These are phyloP conservation scores for Brachionus rubens DNA, from an alignment of 1,140 invertebrate species.

Conservation along the genomic window DNA sequence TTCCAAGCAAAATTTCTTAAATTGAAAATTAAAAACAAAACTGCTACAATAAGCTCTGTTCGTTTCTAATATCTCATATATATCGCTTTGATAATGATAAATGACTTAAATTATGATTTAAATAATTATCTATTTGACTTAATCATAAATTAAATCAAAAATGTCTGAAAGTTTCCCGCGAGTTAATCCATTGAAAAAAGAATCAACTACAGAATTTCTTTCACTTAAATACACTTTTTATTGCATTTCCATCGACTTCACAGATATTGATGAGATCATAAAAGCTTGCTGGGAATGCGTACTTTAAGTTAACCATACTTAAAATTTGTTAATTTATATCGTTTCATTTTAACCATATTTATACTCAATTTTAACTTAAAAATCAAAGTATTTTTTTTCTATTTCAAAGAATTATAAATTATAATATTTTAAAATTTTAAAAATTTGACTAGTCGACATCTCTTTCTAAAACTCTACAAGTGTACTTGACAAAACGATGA, in stretches of 20 bases:
- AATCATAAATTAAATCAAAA: background rate
- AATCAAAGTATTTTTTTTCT: background rate
- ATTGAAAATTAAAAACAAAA: too few relatives aligned
- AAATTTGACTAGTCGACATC: too few relatives aligned
- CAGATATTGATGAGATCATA: background rate
- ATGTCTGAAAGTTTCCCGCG: constrained; percentile 17
- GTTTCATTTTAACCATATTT: too few relatives aligned
- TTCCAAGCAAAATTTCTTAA: too few relatives aligned
- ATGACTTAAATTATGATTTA: too few relatives aligned
- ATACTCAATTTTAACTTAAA: background rate
- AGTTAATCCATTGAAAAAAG: background rate
- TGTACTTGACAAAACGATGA: too few relatives aligned
- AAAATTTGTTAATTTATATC: too few relatives aligned
- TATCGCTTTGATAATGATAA: too few relatives aligned
- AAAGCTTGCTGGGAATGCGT: constrained; percentile 8
- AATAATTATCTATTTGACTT: too few relatives aligned
- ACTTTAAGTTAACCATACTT: background rate
- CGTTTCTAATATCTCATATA: too few relatives aligned
- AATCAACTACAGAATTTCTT: constrained; percentile 27
- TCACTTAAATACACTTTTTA: background rate
- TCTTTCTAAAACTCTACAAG: too few relatives aligned
- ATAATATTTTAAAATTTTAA: background rate
- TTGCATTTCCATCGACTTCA: background rate
- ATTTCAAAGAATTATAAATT: background rate
- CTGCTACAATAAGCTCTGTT: too few relatives aligned